Conservation (phyloP, 2,113 vertebrate species). For the Athene noctua region DNA sequence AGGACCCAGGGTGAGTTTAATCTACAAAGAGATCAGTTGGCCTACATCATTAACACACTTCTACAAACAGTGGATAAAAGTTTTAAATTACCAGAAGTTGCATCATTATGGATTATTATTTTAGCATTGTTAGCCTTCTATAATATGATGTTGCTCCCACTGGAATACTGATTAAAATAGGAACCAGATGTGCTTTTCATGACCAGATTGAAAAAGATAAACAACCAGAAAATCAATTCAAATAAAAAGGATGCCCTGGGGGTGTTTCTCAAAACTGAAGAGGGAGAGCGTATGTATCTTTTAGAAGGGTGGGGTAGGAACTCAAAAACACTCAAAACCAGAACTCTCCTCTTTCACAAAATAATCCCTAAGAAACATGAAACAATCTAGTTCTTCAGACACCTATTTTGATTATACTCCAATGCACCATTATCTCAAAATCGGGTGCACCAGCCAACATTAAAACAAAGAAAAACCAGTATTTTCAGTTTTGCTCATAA, state of each 20-base stretch:
- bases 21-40: conserved; percentile 56
- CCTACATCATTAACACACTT: conserved; percentile 66
- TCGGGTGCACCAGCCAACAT: neutral
- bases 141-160: conserved; percentile 76
- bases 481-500: neutral
- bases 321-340: neutral
- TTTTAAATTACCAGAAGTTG: conserved; percentile 76
- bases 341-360: neutral
- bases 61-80: conserved; percentile 72
- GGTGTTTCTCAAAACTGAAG: conserved; percentile 54
- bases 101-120: conserved; percentile 78
- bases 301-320: conserved; percentile 20
- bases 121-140: conserved; percentile 77
- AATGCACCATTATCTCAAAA: neutral
- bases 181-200: conserved; percentile 80
- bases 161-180: conserved; percentile 79
- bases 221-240: conserved; percentile 76
- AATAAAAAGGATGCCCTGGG: conserved; percentile 69
- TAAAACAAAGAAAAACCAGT: neutral
- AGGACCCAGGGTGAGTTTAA: conserved; percentile 46
- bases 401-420: conserved; percentile 34
- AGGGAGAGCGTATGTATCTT: conserved; percentile 2
- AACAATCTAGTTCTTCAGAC: conserved; percentile 27
- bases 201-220: conserved; percentile 74
- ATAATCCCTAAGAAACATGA: neutral